Percentiles rank a stretch among this genome's conserved stretches.
Conservation (phyloP, 2,888 invertebrate species). For the Scaptodrosophila latifasciaeformis region DNA sequence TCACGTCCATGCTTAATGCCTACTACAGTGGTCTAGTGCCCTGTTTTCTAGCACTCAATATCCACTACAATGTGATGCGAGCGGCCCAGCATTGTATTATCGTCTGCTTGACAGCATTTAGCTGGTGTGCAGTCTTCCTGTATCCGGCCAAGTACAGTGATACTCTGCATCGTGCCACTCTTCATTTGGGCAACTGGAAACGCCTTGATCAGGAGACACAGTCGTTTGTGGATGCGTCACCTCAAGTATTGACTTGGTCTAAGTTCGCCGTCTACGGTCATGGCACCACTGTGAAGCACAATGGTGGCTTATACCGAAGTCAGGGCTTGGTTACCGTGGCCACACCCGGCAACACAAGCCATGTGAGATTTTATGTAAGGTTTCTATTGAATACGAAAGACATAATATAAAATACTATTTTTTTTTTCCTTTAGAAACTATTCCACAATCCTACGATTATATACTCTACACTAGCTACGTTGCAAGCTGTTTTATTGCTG, state of each 20-base stretch:
- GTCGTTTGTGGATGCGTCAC: conserved; percentile 25
- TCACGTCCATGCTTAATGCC: conserved; percentile 86
- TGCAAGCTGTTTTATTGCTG: conserved; percentile 83
- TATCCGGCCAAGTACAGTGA: conserved; percentile 85
- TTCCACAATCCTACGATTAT: conserved; percentile 90
- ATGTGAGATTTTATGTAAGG: conserved; percentile 91
- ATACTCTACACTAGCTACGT: conserved; percentile 82
- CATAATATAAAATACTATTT: not conserved
- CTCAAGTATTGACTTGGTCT: conserved; percentile 76
- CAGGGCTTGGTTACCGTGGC: conserved; percentile 89
- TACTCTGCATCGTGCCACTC: conserved; percentile 90
- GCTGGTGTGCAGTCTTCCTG: conserved; percentile 84
- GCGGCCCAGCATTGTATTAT: conserved; percentile 89
- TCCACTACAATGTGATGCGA: conserved; percentile 89
- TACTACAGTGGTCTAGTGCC: conserved; percentile 94
- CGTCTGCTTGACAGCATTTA: conserved; percentile 89
- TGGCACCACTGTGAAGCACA: conserved; percentile 84
- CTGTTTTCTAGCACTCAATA: conserved; percentile 88
- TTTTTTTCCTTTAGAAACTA: conserved; percentile 80
- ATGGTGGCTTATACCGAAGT: conserved; percentile 84
- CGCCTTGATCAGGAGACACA: conserved; percentile 62
- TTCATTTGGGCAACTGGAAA: conserved; percentile 85
- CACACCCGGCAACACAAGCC: conserved; percentile 87
- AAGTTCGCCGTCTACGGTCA: conserved; percentile 82
- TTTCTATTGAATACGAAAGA: not conserved